Conservation (phyloP, 2,113 vertebrate genomes). For the Podarcis muralis region DNA sequence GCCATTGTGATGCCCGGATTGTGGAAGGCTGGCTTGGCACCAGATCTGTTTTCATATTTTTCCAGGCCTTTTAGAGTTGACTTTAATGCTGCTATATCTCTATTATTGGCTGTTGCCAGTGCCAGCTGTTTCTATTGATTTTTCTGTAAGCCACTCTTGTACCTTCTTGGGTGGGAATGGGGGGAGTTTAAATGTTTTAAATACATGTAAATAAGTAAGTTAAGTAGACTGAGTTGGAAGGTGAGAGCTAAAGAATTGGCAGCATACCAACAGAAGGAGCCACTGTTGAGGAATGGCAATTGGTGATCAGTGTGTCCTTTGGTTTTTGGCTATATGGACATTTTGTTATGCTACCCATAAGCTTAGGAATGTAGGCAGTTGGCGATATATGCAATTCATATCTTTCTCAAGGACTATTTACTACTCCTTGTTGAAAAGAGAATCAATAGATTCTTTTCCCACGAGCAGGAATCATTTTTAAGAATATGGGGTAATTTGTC, state of each 20-base stretch:
- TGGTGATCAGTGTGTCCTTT: neutral
- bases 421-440: slow-evolving; percentile 51
- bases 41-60: neutral
- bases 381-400: slow-evolving; percentile 48
- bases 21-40: neutral
- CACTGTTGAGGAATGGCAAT: neutral
- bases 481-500: slow-evolving; percentile 75
- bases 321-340: neutral
- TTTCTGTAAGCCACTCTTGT: neutral
- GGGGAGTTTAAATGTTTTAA: neutral
- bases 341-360: slow-evolving; percentile 45
- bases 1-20: neutral
- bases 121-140: neutral
- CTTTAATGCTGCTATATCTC: neutral
- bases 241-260: neutral
- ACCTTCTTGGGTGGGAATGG: neutral
- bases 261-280: neutral
- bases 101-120: neutral
- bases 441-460: slow-evolving; percentile 58
- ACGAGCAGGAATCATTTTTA: slow-evolving; percentile 69
- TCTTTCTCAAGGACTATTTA: slow-evolving; percentile 44
- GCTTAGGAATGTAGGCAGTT: slow-evolving; percentile 31
- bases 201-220: neutral
- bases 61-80: neutral
- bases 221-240: neutral